Evolutionary conservation across 1,140 invertebrate genomes (phyloP).

Genomic region (Adelges cooleyi): DNA sequence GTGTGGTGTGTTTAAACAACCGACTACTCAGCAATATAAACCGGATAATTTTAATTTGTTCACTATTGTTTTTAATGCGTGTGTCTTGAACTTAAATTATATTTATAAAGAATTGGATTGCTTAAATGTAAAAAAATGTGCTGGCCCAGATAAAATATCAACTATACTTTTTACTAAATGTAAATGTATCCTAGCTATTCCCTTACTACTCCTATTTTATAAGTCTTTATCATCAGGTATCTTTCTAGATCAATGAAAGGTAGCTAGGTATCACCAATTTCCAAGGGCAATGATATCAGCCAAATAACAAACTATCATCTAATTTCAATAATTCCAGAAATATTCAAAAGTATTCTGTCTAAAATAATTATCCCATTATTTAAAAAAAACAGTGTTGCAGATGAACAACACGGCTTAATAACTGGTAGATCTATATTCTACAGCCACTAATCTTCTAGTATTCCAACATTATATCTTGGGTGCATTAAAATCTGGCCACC

Average conservation of each 20-base stretch:
- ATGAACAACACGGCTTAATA: not conserved
- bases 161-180: not conserved
- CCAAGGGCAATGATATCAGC: too few relatives aligned
- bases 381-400: not conserved
- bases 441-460: too few relatives aligned
- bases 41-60: too few relatives aligned
- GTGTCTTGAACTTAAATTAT: not conserved
- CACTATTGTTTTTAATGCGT: not conserved
- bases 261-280: not conserved
- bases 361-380: not conserved
- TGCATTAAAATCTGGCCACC: too few relatives aligned
- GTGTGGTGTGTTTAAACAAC: not conserved
- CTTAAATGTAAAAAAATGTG: not conserved
- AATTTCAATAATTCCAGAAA: not conserved
- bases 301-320: not conserved
- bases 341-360: not conserved
- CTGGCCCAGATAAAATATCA: not conserved
- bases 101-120: not conserved
- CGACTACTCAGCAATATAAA: not conserved
- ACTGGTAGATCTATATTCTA: not conserved
- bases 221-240: not conserved
- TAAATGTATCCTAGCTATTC: not conserved
- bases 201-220: not conserved
- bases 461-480: too few relatives aligned
- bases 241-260: not conserved